Base-by-base conservation (phyloP, 2,113 vertebrate species). In the Danio rerio region DNA sequence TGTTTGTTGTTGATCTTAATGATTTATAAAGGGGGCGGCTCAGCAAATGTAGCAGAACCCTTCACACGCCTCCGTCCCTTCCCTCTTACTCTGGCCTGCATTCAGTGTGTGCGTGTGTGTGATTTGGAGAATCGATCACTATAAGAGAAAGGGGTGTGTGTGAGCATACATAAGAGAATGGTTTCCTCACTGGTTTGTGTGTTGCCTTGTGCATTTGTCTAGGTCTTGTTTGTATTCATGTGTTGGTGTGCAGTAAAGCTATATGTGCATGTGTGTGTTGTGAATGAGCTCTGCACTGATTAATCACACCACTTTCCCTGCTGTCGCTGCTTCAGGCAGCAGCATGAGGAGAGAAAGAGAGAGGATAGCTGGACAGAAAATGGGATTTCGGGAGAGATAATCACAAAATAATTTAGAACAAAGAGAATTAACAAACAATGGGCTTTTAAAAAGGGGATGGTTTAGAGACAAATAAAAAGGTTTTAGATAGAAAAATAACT, bases 11-110 rank as follows among this genome's bases (percentile, higher is more conserved):
- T 72, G 47, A 83, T 84, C 83, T 58, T 68, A 83, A 84, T 84
- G 82, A 86, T 89, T 87, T 56, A 89, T 88, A 72, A 84, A 83
- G 66, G 58, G 70, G 68, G 59, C n/a, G 80, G 81, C 59, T 66
- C 56, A 21, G 61, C 56, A 80, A 88, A 85, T 88, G 87, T 75
- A 74, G 87, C 81, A 63, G 73, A 81, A 86, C 80, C 74, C 58
- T 55, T 16, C 31, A 50, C 31, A 42, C 75, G 12, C 79, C 73
- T 56, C 71, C 50, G 63, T 78, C 69, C 49, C 15, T 45, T 77
- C 68, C 49, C 52, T 50, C 66, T 82, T 18, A 70, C 20, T 65
- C 75, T 45, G n/a, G 65, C 45, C 13, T 43, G 18, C 7, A 71
- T 4, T 56, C n/a, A 56, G 43, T 47, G 15, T 70, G 13, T 47